A percentile compares a stretch with the other conserved stretches of the same genome.
Conservation (phyloP, 2,113 vertebrate species). For the Benthochromis sp. region DNA sequence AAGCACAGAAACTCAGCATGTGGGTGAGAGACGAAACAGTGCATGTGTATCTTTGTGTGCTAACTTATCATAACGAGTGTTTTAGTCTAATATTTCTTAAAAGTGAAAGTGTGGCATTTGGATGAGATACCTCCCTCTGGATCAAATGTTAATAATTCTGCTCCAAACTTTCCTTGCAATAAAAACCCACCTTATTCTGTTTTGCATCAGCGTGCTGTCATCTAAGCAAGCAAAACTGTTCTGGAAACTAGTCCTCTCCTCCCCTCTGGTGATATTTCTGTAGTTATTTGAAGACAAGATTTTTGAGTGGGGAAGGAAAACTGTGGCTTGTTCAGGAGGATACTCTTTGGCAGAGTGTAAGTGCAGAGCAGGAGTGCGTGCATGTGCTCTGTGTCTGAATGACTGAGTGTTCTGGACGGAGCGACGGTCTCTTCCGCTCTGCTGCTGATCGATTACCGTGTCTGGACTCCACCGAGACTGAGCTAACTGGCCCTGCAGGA, state of each 20-base stretch:
- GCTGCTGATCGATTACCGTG: slow-evolving; percentile 56
- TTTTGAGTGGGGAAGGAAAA: not conserved
- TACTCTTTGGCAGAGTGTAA: not conserved
- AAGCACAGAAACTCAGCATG: not conserved
- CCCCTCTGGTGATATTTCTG: not conserved
- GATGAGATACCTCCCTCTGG: not conserved
- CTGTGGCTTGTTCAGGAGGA: not conserved
- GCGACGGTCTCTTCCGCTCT: slow-evolving; percentile 43
- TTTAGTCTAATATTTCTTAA: not conserved
- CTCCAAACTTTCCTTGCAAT: not conserved
- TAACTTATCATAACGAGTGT: not conserved
- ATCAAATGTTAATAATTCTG: not conserved
- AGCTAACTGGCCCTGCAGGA: slow-evolving; percentile 28
- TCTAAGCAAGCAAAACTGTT: not conserved
- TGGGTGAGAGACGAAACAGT: not conserved
- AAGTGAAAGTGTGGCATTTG: not conserved
- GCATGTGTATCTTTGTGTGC: not conserved
- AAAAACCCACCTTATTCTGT: not conserved
- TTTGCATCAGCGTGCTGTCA: not conserved
- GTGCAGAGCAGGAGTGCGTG: not conserved
- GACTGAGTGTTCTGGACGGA: slow-evolving; percentile 28
- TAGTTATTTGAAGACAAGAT: not conserved
- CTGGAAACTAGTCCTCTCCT: not conserved
- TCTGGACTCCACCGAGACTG: slow-evolving; percentile 42
- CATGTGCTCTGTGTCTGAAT: slow-evolving; percentile 14